A percentile compares a stretch with the other conserved stretches of the same genome.
Conservation (phyloP, 2,888 invertebrate genomes). For the Suillia variegata region DNA sequence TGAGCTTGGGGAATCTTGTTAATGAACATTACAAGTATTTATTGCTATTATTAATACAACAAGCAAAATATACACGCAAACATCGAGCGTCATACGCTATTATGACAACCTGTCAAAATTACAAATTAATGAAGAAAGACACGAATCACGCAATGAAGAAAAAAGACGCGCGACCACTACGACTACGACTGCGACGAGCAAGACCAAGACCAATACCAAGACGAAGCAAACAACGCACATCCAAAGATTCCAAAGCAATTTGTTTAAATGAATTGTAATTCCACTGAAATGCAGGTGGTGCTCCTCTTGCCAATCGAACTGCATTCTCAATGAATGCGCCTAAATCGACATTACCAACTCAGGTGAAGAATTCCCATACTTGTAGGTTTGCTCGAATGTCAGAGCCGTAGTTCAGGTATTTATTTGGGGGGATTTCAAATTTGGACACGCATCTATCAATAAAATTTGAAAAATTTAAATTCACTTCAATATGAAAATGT, state of each 20-base stretch:
- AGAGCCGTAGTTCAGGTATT: too few species aligned
- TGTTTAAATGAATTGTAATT: slow-evolving; percentile 3
- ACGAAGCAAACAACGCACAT: too few species aligned
- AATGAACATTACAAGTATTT: slow-evolving; percentile 41
- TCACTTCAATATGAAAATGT: too few species aligned
- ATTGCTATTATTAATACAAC: slow-evolving; percentile 32
- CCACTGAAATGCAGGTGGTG: neutral
- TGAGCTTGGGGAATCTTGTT: slow-evolving; percentile 30
- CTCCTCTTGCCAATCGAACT: neutral
- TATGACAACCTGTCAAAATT: slow-evolving; percentile 54
- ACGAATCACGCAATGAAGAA: too few species aligned
- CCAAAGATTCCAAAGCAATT: slow-evolving; percentile 3
- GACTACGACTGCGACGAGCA: neutral
- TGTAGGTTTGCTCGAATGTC: too few species aligned
- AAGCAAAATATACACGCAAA: slow-evolving; percentile 18
- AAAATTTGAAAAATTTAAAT: too few species aligned
- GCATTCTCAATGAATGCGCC: too few species aligned
- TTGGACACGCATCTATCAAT: too few species aligned
- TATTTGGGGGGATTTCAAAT: too few species aligned
- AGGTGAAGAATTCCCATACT: neutral
- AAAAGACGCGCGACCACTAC: neutral
- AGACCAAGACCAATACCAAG: too few species aligned
- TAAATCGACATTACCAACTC: too few species aligned
- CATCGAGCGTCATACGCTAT: too few species aligned
- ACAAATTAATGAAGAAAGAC: slow-evolving; percentile 45